Evolutionary conservation across 2,888 invertebrate genomes (phyloP), one percentile per base, ranked within the genome.

Genomic region (Stegophylla sp.): DNA sequence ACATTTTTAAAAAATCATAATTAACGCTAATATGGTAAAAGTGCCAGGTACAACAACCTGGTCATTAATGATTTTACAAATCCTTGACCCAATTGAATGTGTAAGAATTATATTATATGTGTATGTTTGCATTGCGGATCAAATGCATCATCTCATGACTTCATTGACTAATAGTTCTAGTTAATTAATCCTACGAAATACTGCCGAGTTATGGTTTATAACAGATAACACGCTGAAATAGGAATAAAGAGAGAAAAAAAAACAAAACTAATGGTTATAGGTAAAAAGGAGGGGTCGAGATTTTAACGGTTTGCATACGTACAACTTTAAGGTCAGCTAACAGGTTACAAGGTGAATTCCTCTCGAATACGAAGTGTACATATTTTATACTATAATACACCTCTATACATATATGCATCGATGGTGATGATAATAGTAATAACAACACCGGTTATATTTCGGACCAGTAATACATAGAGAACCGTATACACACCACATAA

Each of bases 261-360:
- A 51, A 34, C 9, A 28, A 53, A 23, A 53, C 64, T 51, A 41
- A 1, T 23, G 28, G 34, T 34, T 34, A 64, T 20, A 23, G 63
- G 17, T 15, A 28, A 51, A 7, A 34, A 71, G 69, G 79, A 23
- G 71, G 59, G 59, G 61, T 67, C 51, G 51, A 61, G 79, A 79
- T 79, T 79, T 79, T 79, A 69, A 61, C 69, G 61, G 59, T 71
- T 77, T 77, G 67, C 77, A 45, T 77, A 56, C 23, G 20, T 48
- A 61, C 71, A 34, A 71, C 71, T 71, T 69, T 79, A 51, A 79
- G 79, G 79, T 69, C 79, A 48, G 48, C 59, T 23, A 79, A 79
- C 79, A 59, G 67, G 77, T 77, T 77, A 77, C 77, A 79, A 79
- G 69, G 79, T 79, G 69, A 79, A 79, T 79, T 79, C 79, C 79